These are phyloP conservation scores for Altica lythri DNA, from an alignment of 2,888 invertebrate genomes.

Conservation along the genomic window DNA sequence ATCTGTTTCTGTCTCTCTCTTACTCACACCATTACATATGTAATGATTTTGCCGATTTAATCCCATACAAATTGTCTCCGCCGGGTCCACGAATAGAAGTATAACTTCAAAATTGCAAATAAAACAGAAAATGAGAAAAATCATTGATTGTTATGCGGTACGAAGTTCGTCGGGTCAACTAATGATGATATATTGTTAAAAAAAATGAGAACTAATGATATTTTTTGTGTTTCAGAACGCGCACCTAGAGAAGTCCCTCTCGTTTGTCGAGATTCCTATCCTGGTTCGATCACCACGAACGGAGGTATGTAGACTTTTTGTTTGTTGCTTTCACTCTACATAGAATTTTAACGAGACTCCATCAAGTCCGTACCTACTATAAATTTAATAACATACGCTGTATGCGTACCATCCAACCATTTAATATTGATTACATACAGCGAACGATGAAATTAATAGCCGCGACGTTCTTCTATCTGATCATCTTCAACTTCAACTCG, in stretches of 20 bases:
- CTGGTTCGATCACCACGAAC: constrained; percentile 80
- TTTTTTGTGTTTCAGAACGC: constrained; percentile 61
- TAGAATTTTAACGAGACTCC: constrained; percentile 31
- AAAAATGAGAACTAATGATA: not conserved
- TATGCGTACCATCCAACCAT: constrained; percentile 18
- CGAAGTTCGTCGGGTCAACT: too few relatives aligned
- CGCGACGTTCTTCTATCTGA: too few relatives aligned
- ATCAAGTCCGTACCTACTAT: constrained; percentile 23
- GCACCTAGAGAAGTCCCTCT: constrained; percentile 70
- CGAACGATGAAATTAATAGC: not conserved
- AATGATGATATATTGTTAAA: not conserved
- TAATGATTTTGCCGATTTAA: too few relatives aligned
- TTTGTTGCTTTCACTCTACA: constrained; percentile 15
- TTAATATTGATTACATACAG: constrained; percentile 14
- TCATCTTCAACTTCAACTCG: too few relatives aligned
- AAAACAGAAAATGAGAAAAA: too few relatives aligned
- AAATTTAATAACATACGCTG: constrained; percentile 28
- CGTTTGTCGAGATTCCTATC: constrained; percentile 67
- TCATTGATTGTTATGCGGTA: too few relatives aligned
- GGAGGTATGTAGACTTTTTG: constrained; percentile 66
- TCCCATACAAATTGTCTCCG: too few relatives aligned
- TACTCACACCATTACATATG: too few relatives aligned
- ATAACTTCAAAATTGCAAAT: too few relatives aligned
- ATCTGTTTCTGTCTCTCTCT: too few relatives aligned
- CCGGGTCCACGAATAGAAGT: too few relatives aligned